These are phyloP conservation scores for Otolemur garnettii DNA, from an alignment of 2,113 vertebrate species.

Conservation along the genomic window DNA sequence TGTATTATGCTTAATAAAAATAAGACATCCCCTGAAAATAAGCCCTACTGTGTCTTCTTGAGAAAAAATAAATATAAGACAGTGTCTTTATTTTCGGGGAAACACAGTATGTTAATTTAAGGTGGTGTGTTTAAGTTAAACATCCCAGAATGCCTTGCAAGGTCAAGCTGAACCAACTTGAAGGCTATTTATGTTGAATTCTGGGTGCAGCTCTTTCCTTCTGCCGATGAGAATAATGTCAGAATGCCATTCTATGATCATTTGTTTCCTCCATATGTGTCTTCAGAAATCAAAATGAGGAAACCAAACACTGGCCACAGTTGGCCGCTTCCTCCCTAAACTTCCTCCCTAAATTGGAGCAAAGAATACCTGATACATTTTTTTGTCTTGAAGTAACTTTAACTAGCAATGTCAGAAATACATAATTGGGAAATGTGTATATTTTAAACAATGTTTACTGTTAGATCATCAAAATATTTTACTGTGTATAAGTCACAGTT, in stretches of 20 bases:
- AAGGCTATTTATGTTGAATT: slow-evolving; percentile 17
- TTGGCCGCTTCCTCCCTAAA: slow-evolving; percentile 14
- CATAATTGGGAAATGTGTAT: background rate
- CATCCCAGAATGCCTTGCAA: background rate
- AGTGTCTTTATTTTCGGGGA: no score
- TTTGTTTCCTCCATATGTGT: background rate
- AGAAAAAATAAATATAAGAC: no score
- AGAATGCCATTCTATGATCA: background rate
- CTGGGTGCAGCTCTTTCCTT: slow-evolving; percentile 14
- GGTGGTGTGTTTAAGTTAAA: background rate
- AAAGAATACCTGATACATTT: background rate
- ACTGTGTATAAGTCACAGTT: background rate
- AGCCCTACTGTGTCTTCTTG: no score
- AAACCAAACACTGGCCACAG: background rate
- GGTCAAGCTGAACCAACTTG: background rate
- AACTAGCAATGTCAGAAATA: background rate
- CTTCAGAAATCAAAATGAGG: slow-evolving; percentile 20
- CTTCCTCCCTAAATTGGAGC: background rate
- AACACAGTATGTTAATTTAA: background rate
- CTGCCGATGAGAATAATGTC: background rate
- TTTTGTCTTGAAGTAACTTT: slow-evolving; percentile 1
- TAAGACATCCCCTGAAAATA: no score
- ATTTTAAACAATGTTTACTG: background rate
- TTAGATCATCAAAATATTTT: background rate
- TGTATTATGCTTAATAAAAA: no score